A percentile compares a stretch with the other conserved stretches of the same genome.
Conservation (phyloP, 1,140 invertebrate species). For the Drosophila ironensis region DNA sequence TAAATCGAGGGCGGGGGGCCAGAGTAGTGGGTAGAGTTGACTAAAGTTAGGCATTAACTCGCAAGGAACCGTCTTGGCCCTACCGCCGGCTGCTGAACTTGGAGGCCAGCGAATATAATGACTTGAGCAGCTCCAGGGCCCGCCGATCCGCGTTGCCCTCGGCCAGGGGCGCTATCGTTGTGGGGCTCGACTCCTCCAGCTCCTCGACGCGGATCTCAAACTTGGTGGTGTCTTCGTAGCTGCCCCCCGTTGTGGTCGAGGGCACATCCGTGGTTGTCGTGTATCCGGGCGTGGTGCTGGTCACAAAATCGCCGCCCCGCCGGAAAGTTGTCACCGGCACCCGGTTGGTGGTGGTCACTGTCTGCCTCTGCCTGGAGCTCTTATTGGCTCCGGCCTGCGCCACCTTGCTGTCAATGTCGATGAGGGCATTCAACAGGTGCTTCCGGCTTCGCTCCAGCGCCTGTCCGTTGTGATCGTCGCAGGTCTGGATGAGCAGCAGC, state of each 20-base stretch:
- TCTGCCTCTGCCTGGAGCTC: constrained; percentile 63
- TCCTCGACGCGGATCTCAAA: constrained; percentile 79
- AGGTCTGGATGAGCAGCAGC: constrained; percentile 89
- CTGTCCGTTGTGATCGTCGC: constrained; percentile 87
- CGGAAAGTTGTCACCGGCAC: constrained; percentile 69
- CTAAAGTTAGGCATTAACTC: constrained; percentile 72
- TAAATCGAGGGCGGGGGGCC: neutral
- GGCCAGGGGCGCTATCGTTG: constrained; percentile 37
- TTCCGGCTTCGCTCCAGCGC: constrained; percentile 85
- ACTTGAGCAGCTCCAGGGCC: constrained; percentile 90
- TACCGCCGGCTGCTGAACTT: constrained; percentile 84
- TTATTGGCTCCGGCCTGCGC: constrained; percentile 67
- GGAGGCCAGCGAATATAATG: constrained; percentile 90
- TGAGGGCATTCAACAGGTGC: constrained; percentile 86
- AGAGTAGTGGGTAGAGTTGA: constrained; percentile 61
- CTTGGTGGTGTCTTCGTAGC: constrained; percentile 74
- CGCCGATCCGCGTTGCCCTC: constrained; percentile 85
- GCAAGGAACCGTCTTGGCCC: constrained; percentile 45
- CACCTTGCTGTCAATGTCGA: constrained; percentile 83
- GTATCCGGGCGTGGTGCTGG: constrained; percentile 60
- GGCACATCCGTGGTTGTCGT: constrained; percentile 66
- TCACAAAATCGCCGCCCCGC: constrained; percentile 44
- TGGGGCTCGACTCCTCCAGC: constrained; percentile 53
- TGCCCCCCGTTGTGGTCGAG: constrained; percentile 52
- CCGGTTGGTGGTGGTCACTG: constrained; percentile 58